Evolutionary conservation across 1,140 invertebrate genomes (phyloP).

Genomic region (Drosophila ohnishii): DNA sequence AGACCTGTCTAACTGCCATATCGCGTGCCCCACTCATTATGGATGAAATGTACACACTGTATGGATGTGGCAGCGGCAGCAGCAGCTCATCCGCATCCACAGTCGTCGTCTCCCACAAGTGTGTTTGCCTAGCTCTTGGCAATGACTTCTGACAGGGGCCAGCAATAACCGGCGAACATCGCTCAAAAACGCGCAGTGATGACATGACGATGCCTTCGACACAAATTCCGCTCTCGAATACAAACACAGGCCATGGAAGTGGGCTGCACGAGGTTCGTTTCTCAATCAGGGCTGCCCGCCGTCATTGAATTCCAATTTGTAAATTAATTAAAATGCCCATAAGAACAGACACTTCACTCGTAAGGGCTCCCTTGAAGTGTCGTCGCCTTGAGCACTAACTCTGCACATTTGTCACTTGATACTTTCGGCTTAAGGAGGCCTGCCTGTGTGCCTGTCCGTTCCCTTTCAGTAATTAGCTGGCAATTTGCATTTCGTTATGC

Average conservation of each 20-base stretch:
- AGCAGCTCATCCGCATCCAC: conserved; percentile 8
- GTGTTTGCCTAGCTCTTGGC: conserved; percentile 56
- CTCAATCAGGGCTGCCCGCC: neutral
- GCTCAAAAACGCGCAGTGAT: conserved; percentile 44
- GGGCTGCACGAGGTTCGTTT: no score
- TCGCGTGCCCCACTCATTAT: conserved; percentile 68
- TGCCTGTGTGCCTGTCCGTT: neutral
- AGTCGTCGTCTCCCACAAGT: conserved; percentile 32
- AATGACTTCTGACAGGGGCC: conserved; percentile 59
- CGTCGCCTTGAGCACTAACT: conserved; percentile 20
- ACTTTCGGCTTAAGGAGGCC: conserved; percentile 32
- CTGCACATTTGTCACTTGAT: conserved; percentile 63
- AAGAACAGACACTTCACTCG: neutral
- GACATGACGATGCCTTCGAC: conserved; percentile 31
- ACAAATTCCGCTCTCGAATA: conserved; percentile 11
- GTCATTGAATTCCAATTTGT: conserved; percentile 7
- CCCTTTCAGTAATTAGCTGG: conserved; percentile 55
- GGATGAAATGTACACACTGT: conserved; percentile 2
- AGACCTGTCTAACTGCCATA: conserved; percentile 27
- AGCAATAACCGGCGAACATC: conserved; percentile 53
- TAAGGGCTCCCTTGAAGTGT: neutral
- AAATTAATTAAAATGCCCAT: neutral
- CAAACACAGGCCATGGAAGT: neutral
- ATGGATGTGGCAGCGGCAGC: neutral
- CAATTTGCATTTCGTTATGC: conserved; percentile 60